Percentiles rank a stretch among this genome's conserved stretches.
These are phyloP conservation scores for Hycleus cichorii DNA, from an alignment of 1,140 invertebrate species.

Conservation along the genomic window DNA sequence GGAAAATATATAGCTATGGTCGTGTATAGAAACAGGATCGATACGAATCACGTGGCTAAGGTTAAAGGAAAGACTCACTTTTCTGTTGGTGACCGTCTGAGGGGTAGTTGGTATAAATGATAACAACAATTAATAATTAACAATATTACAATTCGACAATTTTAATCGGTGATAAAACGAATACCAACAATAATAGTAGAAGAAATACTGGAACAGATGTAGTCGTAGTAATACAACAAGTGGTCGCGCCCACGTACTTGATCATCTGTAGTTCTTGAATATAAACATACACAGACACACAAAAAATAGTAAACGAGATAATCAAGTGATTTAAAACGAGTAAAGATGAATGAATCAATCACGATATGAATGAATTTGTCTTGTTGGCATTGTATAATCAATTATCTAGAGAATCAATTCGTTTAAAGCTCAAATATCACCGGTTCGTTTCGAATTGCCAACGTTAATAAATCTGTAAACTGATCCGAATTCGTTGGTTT, in stretches of 20 bases:
- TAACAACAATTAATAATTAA: too few relatives aligned
- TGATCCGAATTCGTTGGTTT: too few relatives aligned
- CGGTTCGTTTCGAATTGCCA: too few relatives aligned
- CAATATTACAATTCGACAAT: too few relatives aligned
- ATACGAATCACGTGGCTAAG: slow-evolving; percentile 16
- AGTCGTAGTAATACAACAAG: slow-evolving; percentile 13
- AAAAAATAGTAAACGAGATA: not conserved
- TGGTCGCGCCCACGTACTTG: slow-evolving; percentile 19
- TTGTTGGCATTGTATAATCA: not conserved
- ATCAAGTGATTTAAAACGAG: too few relatives aligned
- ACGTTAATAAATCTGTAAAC: too few relatives aligned
- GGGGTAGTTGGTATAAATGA: slow-evolving; percentile 18
- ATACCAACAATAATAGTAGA: not conserved
- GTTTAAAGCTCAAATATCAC: not conserved
- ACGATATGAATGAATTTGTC: not conserved
- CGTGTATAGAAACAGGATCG: slow-evolving; percentile 11
- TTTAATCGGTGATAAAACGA: too few relatives aligned
- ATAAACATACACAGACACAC: not conserved
- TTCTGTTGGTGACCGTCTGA: slow-evolving; percentile 26
- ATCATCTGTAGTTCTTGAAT: not conserved
- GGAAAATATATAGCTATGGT: too few relatives aligned
- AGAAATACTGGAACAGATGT: not conserved
- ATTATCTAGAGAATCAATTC: not conserved
- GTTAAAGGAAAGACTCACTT: slow-evolving; percentile 22
- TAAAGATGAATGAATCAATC: too few relatives aligned